Percentiles rank a stretch among this genome's conserved stretches.
Conservation (phyloP, 2,888 invertebrate species). For the Allolobophora icterica region DNA sequence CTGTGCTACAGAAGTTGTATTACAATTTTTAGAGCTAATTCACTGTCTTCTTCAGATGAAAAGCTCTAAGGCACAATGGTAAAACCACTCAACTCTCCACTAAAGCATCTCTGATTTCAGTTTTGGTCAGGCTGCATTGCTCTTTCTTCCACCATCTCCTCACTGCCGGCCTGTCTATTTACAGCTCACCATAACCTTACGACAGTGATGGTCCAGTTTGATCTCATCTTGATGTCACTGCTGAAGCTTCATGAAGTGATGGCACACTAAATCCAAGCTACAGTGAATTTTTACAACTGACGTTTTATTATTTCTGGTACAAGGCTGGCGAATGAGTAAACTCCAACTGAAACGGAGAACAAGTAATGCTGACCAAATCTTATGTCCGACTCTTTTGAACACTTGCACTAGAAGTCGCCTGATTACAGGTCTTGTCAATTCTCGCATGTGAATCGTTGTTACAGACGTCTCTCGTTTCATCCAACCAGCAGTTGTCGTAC, state of each 20-base stretch:
- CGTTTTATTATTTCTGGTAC: background rate
- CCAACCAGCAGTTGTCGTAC: constrained; percentile 11
- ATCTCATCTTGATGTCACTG: background rate
- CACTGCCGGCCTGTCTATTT: background rate
- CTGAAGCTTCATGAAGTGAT: background rate
- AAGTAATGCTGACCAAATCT: background rate
- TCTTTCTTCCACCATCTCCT: background rate
- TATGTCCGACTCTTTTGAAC: constrained; percentile 9
- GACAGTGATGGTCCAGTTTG: background rate
- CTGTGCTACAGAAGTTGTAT: too few species aligned
- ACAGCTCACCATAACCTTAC: background rate
- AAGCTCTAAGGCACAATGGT: too few species aligned
- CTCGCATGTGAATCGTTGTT: background rate
- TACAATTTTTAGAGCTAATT: too few species aligned
- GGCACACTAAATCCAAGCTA: background rate
- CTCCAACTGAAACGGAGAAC: background rate
- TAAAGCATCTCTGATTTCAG: background rate
- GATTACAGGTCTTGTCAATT: background rate
- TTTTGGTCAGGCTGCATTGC: background rate
- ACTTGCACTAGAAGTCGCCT: background rate
- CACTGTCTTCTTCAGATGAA: too few species aligned
- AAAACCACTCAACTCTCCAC: background rate
- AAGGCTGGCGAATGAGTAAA: background rate
- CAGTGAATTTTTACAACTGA: background rate
- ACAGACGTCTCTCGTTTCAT: background rate